phyloP scores from a whole-genome alignment of 2,797 vertebrate genomes.

The Amblyraja radiata region DNA sequence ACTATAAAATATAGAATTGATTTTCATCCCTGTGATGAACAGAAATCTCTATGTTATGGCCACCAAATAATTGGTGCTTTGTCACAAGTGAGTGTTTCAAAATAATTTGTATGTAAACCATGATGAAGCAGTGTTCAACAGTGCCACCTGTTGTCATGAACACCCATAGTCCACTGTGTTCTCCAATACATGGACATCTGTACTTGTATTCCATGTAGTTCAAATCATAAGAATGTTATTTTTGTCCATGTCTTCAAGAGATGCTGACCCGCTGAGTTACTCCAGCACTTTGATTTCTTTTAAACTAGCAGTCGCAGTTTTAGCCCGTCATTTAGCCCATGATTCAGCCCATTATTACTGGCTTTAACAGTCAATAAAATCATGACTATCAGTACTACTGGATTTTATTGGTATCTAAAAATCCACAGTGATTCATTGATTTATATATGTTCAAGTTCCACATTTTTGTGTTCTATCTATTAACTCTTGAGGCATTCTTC shows the following conservation, averaged over 20 bases:
- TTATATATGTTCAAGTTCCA: no score
- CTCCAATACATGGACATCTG: not conserved
- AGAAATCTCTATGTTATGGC: conserved; percentile 27
- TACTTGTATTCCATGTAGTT: not conserved
- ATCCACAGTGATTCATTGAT: no score
- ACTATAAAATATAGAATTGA: not conserved
- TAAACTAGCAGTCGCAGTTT: not conserved
- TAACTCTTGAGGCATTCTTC: no score
- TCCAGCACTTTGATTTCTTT: no score
- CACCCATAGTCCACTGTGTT: not conserved
- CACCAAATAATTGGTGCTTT: not conserved
- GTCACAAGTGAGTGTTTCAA: not conserved
- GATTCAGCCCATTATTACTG: no score
- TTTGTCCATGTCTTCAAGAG: no score
- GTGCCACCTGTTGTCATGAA: conserved; percentile 24
- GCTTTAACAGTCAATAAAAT: no score
- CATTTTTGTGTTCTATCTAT: no score
- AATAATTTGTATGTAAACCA: not conserved
- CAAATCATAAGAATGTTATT: not conserved
- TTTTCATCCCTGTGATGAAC: conserved; percentile 30
- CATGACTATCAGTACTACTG: no score
- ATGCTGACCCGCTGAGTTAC: no score
- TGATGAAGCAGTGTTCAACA: not conserved
- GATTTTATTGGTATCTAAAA: no score
- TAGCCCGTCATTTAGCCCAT: no score